Evolutionary conservation across 1,140 invertebrate genomes (phyloP), one percentile per base, ranked within the genome.

Genomic region (Drosophila paulistorum): DNA sequence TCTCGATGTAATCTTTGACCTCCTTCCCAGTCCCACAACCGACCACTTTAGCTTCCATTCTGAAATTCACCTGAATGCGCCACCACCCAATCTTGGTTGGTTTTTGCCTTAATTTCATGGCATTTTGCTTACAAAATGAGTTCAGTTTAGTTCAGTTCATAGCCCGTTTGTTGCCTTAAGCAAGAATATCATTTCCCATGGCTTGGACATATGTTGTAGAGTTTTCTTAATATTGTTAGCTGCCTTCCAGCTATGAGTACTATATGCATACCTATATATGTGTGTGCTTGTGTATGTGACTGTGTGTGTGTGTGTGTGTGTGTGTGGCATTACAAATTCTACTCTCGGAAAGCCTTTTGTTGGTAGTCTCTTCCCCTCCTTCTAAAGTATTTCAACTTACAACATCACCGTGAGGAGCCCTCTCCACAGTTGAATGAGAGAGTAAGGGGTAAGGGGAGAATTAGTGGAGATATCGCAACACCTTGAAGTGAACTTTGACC

Each of bases 401-500:
- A 30, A 6, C 30, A 30, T 30, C 30, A 7, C 30, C 5, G 30
- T 30, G 5, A 30, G 30, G 30, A 30, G 30, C 30, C 5, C 30
- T 30, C 30, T 30, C 30, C 30, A 30, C 0, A 30, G 30, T 5
- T 30, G 6, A 1, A 6, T 30, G 5, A 30, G 30, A 5, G 37
- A 17, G 39, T 7, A 13, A n/a, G 55, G 7, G 10, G 63, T 7
- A 17, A n/a, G 42, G 3, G n/a, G 23, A 7, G 20, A 26, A 2
- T 26, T 7, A 35, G 51, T 2, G 41, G 23, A 51, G 58, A 10
- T 60, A 26, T 65, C 54, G 68, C 72, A 86, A 87, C 82, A 86
- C 79, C 83, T 87, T 66, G 70, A 71, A 66, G 60, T 87, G 83
- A 87, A 87, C 83, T 86, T 86, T 87, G 83, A 86, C 83, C 83